Conservation (phyloP, 2,888 invertebrate species). For the Cheilosia vernalis region DNA sequence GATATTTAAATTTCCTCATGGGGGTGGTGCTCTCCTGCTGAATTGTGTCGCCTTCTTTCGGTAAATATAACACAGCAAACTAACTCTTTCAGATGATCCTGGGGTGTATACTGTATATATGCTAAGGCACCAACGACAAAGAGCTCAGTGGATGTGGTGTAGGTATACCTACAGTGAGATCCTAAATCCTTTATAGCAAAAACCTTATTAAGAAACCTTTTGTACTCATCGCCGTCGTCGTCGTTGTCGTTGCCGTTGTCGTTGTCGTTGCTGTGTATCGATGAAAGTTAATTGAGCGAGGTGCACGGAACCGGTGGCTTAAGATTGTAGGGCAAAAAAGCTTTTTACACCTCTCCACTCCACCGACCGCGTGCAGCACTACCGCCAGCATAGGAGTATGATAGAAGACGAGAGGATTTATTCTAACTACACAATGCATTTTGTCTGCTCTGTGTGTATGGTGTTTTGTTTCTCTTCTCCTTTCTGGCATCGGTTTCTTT, state of each 20-base stretch:
- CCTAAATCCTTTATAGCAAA: slow-evolving; percentile 69
- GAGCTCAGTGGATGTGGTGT: slow-evolving; percentile 28
- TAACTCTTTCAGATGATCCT: slow-evolving; percentile 55
- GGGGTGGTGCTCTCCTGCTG: not conserved
- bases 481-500: slow-evolving; percentile 14
- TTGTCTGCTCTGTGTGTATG: slow-evolving; percentile 37
- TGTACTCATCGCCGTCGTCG: slow-evolving; percentile 54
- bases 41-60: slow-evolving; percentile 9
- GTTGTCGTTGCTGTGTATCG: slow-evolving; percentile 56
- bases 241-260: slow-evolving; percentile 10
- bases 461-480: slow-evolving; percentile 41
- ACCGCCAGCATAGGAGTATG: slow-evolving; percentile 15
- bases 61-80: slow-evolving; percentile 46
- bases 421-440: slow-evolving; percentile 62
- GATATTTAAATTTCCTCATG: slow-evolving; percentile 68
- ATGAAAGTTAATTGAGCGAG: slow-evolving; percentile 74
- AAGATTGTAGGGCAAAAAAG: slow-evolving; percentile 62
- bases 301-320: slow-evolving; percentile 43
- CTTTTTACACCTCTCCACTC: slow-evolving; percentile 53
- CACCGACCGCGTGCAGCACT: slow-evolving; percentile 21
- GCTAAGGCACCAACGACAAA: slow-evolving; percentile 52
- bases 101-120: not conserved
- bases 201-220: slow-evolving; percentile 74
- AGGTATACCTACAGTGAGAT: slow-evolving; percentile 16
- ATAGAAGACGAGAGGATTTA: slow-evolving; percentile 59